phyloP scores from a whole-genome alignment of 2,113 vertebrate genomes.

The Lagopus leucura region DNA sequence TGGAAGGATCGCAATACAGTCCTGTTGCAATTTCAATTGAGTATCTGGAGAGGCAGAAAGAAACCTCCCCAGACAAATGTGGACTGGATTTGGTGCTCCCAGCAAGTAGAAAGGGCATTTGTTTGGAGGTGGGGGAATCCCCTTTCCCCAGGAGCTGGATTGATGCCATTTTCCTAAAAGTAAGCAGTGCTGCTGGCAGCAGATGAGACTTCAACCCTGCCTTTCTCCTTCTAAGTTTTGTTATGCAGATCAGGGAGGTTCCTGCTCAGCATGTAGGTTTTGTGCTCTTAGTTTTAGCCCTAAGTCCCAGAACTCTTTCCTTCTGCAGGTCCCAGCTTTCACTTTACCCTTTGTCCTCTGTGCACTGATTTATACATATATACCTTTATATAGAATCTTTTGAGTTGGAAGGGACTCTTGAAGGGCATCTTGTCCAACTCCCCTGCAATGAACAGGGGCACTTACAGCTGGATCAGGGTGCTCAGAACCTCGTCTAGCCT shows the following conservation, averaged over 20 bases:
- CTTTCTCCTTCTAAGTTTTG: background rate
- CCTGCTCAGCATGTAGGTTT: background rate
- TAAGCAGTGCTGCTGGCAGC: background rate
- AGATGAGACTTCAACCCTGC: background rate
- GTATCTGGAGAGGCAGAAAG: background rate
- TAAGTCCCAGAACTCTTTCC: background rate
- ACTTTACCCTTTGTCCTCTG: background rate
- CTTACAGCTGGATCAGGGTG: no score
- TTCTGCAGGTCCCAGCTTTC: background rate
- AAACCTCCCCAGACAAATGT: background rate
- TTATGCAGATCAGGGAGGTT: background rate
- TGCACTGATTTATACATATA: background rate
- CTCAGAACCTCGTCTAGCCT: no score
- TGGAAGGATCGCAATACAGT: background rate
- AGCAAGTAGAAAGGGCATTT: background rate
- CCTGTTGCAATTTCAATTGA: background rate
- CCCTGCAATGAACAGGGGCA: no score
- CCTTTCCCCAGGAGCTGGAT: background rate
- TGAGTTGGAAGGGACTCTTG: no score
- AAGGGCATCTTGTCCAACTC: no score
- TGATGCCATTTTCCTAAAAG: background rate
- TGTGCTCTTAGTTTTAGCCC: background rate
- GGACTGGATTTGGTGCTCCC: background rate
- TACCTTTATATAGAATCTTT: no score
- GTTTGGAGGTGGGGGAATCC: background rate